These are phyloP conservation scores for Xanthia togata DNA, from an alignment of 2,888 invertebrate species.

Conservation along the genomic window DNA sequence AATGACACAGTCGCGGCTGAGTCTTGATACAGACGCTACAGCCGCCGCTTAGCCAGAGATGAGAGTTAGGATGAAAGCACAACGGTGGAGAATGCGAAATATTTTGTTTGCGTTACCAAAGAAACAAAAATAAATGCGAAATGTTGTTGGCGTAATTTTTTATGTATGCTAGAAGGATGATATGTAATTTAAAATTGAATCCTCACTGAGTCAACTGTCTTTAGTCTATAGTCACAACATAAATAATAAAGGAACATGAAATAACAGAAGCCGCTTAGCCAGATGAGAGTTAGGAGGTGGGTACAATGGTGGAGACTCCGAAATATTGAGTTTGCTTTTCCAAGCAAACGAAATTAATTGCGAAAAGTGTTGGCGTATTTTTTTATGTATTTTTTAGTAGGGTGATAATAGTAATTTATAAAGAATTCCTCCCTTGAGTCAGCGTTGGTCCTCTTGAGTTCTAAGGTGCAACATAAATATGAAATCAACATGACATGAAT, in stretches of 20 bases:
- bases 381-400: too few species aligned
- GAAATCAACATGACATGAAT: too few species aligned
- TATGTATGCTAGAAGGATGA: too few species aligned
- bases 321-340: too few species aligned
- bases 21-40: constrained; percentile 26
- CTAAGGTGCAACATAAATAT: too few species aligned
- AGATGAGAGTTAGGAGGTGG: not conserved
- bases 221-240: constrained; percentile 1
- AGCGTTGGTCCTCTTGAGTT: too few species aligned
- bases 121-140: not conserved
- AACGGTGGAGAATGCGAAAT: not conserved
- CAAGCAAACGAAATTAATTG: too few species aligned
- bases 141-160: not conserved
- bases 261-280: not conserved
- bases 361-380: too few species aligned
- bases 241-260: constrained; percentile 14
- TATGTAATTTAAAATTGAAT: constrained; percentile 6
- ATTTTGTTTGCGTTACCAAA: too few species aligned
- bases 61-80: constrained; percentile 3
- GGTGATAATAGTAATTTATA: too few species aligned
- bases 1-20: constrained; percentile 32
- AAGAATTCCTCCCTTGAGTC: too few species aligned
- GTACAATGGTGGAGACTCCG: not conserved
- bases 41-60: not conserved
- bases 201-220: constrained; percentile 5